Percentiles rank a stretch among this genome's conserved stretches.
phyloP scores from a whole-genome alignment of 2,797 vertebrate genomes.

The Sebastes hubbsi region DNA sequence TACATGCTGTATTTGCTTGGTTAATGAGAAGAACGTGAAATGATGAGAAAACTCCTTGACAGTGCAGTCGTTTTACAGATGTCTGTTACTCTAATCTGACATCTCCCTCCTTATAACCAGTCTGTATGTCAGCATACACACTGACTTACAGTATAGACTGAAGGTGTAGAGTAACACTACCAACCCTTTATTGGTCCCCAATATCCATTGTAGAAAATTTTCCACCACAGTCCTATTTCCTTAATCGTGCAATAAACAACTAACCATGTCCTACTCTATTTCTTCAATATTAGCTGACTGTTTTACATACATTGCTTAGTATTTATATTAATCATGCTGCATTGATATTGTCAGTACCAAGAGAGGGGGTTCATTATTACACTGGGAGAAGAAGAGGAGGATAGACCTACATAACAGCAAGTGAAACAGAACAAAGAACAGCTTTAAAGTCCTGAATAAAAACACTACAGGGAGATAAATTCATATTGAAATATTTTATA shows the following conservation, averaged over 20 bases:
- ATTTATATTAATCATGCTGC: neutral
- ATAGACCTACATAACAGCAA: neutral
- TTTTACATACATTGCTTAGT: neutral
- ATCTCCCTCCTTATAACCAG: neutral
- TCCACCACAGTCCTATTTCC: neutral
- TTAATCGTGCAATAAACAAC: neutral
- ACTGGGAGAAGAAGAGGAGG: no score
- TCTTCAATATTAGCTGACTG: neutral
- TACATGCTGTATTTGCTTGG: constrained; percentile 48
- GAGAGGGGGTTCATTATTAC: neutral
- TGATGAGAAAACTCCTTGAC: constrained; percentile 48
- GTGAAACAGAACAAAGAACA: neutral
- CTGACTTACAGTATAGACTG: neutral
- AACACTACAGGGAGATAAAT: neutral
- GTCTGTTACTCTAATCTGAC: constrained; percentile 26
- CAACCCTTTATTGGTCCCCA: neutral
- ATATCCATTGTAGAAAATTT: neutral
- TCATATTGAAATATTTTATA: constrained; percentile 11
- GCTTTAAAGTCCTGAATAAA: neutral
- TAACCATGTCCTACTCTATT: neutral
- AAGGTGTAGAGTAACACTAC: neutral
- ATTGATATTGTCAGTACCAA: neutral
- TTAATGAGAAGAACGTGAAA: constrained; percentile 54
- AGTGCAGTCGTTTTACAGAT: constrained; percentile 30
- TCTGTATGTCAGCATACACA: neutral